Evolutionary conservation across 2,888 invertebrate species (phyloP), one percentile per base, ranked within the genome.

Genomic region (Mimas tiliae): DNA sequence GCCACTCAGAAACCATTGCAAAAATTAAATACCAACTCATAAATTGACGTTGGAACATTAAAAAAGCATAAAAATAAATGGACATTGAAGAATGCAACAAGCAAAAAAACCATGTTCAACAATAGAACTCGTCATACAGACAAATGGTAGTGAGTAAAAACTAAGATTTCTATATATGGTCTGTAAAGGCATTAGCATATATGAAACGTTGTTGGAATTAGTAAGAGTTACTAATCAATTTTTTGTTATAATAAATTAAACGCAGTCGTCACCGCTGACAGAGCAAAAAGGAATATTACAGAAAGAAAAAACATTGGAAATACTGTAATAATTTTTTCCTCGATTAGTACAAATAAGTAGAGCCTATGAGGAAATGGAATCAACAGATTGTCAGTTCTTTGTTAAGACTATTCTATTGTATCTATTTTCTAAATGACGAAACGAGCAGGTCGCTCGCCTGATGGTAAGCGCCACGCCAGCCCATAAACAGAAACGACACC

Each of bases 141-240:
- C 58, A 58, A 58, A 58, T 58, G 42, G 42, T 19, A 12, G 58
- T 12, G 42, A 42, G 19, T 19, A 58, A 58, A 58, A 58, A 58
- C 58, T 6, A 58, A 58, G 38, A 58, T 58, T 42, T 58, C 58
- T 58, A 42, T 58, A 58, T 58, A 58, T 58, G 58, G 58, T 42
- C 11, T 8, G 58, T 38, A 42, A 58, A 6, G 12, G 6, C 2
- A 58, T 58, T 58, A 58, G 58, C 58, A 58, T 58, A 9, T n/a
- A 58, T 55, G 53, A 53, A 53, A 53, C 34, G 58, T 38, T 38
- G 16, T n/a, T 12, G 38, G 58, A 16, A 58, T 58, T 58, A 19
- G 58, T 42, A 58, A 42, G 58, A 58, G 55, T n/a, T n/a, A 58
- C 58, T 58, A 38, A 58, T 42, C 11, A 19, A 9, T 58, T 58